Percentiles rank a stretch among this genome's conserved stretches.
Conservation (phyloP, 2,888 invertebrate genomes). For the Oithona nana region DNA sequence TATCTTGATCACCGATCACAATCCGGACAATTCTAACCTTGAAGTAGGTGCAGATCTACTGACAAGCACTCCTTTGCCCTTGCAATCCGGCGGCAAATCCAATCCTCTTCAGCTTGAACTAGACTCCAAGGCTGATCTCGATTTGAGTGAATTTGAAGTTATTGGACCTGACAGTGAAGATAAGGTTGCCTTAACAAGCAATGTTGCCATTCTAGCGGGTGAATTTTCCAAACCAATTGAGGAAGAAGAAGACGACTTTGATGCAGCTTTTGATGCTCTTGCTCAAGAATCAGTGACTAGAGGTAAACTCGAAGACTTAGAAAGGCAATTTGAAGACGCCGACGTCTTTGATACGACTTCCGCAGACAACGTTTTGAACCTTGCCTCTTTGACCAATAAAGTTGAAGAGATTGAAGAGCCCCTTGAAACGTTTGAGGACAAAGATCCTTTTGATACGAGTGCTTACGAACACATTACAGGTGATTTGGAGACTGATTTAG, state of each 20-base stretch:
- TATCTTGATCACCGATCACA: background rate
- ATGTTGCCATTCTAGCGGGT: slow-evolving; percentile 16
- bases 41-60: slow-evolving; percentile 2
- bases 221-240: slow-evolving; percentile 17
- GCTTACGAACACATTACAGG: slow-evolving; percentile 13
- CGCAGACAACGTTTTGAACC: slow-evolving; percentile 24
- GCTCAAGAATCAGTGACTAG: slow-evolving; percentile 54
- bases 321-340: slow-evolving; percentile 17
- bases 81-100: background rate
- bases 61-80: background rate
- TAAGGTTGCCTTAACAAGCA: background rate
- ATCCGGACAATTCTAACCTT: too few species aligned
- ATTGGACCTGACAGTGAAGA: slow-evolving; percentile 9
- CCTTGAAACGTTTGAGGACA: slow-evolving; percentile 20
- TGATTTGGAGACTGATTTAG: slow-evolving; percentile 12
- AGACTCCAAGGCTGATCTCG: slow-evolving; percentile 17
- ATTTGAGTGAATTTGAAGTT: slow-evolving; percentile 22
- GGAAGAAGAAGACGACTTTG: slow-evolving; percentile 38
- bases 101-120: background rate
- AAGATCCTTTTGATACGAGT: slow-evolving; percentile 18
- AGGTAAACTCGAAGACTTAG: slow-evolving; percentile 24
- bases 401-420: slow-evolving; percentile 18
- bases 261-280: slow-evolving; percentile 55
- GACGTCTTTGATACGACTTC: slow-evolving; percentile 34
- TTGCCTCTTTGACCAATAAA: slow-evolving; percentile 11